Percentiles rank a stretch among this genome's conserved stretches.
Evolutionary conservation across 2,888 invertebrate species (phyloP).

Genomic region (Empis stercorea): DNA sequence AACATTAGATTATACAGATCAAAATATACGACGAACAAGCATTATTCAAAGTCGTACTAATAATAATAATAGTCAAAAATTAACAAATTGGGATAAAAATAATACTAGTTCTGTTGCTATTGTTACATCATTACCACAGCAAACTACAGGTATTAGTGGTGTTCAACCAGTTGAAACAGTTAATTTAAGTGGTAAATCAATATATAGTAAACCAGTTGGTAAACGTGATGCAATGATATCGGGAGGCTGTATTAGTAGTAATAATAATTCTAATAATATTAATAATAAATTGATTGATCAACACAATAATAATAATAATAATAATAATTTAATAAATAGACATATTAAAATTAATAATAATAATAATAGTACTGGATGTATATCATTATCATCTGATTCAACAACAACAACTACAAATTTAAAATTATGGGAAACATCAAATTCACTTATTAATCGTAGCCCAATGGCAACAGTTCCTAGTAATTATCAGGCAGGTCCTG

Average conservation of each 20-base stretch:
- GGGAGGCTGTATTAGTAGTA: constrained; percentile 32
- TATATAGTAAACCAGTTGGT: constrained; percentile 17
- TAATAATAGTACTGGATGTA: constrained; percentile 5
- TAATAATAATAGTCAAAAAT: constrained; percentile 18
- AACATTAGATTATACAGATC: background rate
- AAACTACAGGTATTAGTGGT: constrained; percentile 2
- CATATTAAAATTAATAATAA: constrained; percentile 7
- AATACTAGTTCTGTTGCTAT: constrained; percentile 26
- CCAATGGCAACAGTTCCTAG: constrained; percentile 38
- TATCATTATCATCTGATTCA: constrained; percentile 14
- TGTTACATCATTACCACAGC: constrained; percentile 24
- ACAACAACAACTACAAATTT: no score
- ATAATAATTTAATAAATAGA: constrained; percentile 1
- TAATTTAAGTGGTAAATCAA: constrained; percentile 4
- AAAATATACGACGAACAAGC: constrained; percentile 1
- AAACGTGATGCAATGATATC: constrained; percentile 37
- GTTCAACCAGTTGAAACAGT: constrained; percentile 14
- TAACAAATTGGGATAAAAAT: constrained; percentile 30
- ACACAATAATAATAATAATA: constrained; percentile 15
- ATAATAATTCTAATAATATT: constrained; percentile 24
- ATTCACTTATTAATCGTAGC: constrained; percentile 29
- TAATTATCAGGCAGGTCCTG: constrained; percentile 38
- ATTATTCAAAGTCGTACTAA: constrained; percentile 1
- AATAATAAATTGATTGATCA: constrained; percentile 6
- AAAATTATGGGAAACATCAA: constrained; percentile 20